phyloP scores from a whole-genome alignment of 2,113 vertebrate species.

The Vimba vimba region DNA sequence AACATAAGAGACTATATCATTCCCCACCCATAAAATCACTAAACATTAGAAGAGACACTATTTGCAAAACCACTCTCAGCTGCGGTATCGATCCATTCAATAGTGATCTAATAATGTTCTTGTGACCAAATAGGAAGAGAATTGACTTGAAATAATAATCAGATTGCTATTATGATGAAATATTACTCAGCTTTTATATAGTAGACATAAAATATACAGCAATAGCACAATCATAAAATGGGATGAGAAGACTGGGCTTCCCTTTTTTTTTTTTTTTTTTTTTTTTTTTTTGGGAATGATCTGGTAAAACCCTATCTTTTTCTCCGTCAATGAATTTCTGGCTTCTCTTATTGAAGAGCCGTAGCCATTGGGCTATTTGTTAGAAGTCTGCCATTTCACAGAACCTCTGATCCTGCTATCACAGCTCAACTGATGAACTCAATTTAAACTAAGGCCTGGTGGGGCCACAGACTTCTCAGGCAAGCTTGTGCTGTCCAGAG shows the following conservation, averaged over 20 bases:
- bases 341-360: slow-evolving; percentile 36
- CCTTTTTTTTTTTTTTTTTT: background rate
- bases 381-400: slow-evolving; percentile 40
- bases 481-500: slow-evolving; percentile 48
- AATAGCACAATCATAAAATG: slow-evolving; percentile 48
- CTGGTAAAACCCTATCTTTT: slow-evolving; percentile 37
- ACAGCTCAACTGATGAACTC: slow-evolving; percentile 60
- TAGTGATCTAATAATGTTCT: slow-evolving; percentile 59
- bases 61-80: slow-evolving; percentile 58
- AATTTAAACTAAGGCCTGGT: slow-evolving; percentile 59
- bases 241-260: slow-evolving; percentile 40
- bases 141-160: slow-evolving; percentile 62
- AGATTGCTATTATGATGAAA: slow-evolving; percentile 51
- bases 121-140: slow-evolving; percentile 57
- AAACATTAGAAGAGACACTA: slow-evolving; percentile 51
- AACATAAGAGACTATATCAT: slow-evolving; percentile 43
- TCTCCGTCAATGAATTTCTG: slow-evolving; percentile 40
- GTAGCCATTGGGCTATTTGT: slow-evolving; percentile 53
- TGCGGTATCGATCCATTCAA: slow-evolving; percentile 56
- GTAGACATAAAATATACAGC: slow-evolving; percentile 47
- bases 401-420: slow-evolving; percentile 55
- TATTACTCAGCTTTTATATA: slow-evolving; percentile 45
- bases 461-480: slow-evolving; percentile 43
- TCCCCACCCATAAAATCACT: slow-evolving; percentile 46
- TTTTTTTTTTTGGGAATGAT: slow-evolving; percentile 35